Evolutionary conservation across 2,888 invertebrate genomes (phyloP).

Genomic region (Pseudoips prasinana): DNA sequence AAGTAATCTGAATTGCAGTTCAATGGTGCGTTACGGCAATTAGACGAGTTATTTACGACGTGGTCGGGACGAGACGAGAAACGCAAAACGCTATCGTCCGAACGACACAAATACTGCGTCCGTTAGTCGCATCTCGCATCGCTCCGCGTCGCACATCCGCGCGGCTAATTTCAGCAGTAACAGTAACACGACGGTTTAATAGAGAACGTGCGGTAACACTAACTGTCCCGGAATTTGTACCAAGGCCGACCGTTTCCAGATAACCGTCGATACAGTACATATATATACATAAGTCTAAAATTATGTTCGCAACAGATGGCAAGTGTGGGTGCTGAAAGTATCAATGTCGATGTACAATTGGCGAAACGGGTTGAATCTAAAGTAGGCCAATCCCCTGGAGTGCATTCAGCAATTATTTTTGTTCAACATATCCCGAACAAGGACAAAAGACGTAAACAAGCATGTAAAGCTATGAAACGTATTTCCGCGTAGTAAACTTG

Average conservation of each 20-base stretch:
- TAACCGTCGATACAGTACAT: constrained; percentile 39
- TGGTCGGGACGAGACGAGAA: constrained; percentile 24
- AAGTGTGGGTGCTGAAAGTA: constrained; percentile 31
- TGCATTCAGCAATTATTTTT: constrained; percentile 6
- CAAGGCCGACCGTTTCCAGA: constrained; percentile 58
- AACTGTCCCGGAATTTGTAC: constrained; percentile 59
- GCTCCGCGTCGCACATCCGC: constrained; percentile 31
- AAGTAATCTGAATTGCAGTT: constrained; percentile 24
- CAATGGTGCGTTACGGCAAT: constrained; percentile 31
- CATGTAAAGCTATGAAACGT: constrained; percentile 2
- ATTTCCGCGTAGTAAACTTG: constrained; percentile 9
- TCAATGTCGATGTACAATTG: constrained; percentile 27
- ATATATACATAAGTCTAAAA: constrained; percentile 27
- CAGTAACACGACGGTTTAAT: constrained; percentile 52
- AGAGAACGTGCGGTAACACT: constrained; percentile 50
- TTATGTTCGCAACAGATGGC: constrained; percentile 32
- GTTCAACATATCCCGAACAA: constrained; percentile 1
- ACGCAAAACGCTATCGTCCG: constrained; percentile 31
- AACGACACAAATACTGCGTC: constrained; percentile 40
- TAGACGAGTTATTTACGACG: constrained; percentile 33
- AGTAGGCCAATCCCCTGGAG: constrained; percentile 25
- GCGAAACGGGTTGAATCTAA: constrained; percentile 23
- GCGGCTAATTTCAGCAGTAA: constrained; percentile 51
- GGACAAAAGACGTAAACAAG: constrained; percentile 1
- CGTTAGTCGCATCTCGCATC: constrained; percentile 36